These are phyloP conservation scores for Rotaria socialis DNA, from an alignment of 2,888 invertebrate genomes.

Conservation along the genomic window DNA sequence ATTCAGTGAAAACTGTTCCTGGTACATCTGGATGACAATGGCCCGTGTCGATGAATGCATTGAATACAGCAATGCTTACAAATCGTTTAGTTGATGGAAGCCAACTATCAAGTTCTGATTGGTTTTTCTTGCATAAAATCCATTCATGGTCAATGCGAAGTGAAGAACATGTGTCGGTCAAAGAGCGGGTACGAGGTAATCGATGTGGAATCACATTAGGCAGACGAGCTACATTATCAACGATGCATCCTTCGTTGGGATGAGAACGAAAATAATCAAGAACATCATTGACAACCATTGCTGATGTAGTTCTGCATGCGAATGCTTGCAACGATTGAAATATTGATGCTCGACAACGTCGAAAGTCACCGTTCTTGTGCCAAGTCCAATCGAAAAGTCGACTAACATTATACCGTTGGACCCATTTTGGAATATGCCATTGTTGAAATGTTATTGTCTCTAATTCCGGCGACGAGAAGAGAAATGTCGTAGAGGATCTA, in stretches of 20 bases:
- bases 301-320: not conserved
- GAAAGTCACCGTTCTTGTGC: not conserved
- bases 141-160: not conserved
- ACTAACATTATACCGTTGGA: not conserved
- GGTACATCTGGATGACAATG: not conserved
- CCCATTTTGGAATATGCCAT: not conserved
- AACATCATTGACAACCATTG: not conserved
- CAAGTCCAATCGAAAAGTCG: constrained; percentile 22
- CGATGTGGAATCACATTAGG: not conserved
- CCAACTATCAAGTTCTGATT: not conserved
- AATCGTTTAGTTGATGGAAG: not conserved
- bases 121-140: not conserved
- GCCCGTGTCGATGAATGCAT: constrained; percentile 3
- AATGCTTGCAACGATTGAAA: not conserved
- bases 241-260: not conserved
- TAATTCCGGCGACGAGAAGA: too few species aligned
- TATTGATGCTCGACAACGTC: not conserved
- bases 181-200: not conserved
- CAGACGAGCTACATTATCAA: not conserved
- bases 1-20: not conserved
- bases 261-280: not conserved
- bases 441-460: too few species aligned
- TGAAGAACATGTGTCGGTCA: not conserved
- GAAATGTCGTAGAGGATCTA: too few species aligned
- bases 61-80: not conserved